Percentiles rank a stretch among this genome's conserved stretches.
phyloP scores from a whole-genome alignment of 2,797 vertebrate genomes.

The Meda fulgida region DNA sequence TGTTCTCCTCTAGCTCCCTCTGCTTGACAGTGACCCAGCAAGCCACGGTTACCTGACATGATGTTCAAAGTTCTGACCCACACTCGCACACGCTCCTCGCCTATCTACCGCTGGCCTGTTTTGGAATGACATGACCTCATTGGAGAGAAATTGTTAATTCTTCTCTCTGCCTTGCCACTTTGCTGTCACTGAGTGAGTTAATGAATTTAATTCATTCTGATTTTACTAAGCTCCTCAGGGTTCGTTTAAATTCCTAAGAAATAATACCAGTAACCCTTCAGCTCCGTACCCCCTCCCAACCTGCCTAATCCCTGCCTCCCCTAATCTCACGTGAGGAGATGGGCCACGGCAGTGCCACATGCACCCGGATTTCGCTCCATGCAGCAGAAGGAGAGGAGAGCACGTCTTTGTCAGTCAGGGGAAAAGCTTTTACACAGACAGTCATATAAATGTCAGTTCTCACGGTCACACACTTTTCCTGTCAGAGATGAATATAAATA shows the following conservation, averaged over 20 bases:
- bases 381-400: constrained; percentile 26
- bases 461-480: constrained; percentile 42
- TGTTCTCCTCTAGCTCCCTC: constrained; percentile 48
- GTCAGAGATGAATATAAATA: constrained; percentile 55
- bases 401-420: constrained; percentile 54
- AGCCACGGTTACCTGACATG: constrained; percentile 53
- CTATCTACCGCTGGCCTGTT: constrained; percentile 44
- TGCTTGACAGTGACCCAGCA: constrained; percentile 49
- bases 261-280: constrained; percentile 51
- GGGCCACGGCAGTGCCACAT: constrained; percentile 56
- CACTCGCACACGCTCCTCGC: constrained; percentile 16
- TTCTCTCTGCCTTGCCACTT: constrained; percentile 53
- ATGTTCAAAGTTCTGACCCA: constrained; percentile 51
- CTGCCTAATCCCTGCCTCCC: constrained; percentile 68
- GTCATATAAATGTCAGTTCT: constrained; percentile 59
- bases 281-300: constrained; percentile 47
- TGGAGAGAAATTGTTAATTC: constrained; percentile 59
- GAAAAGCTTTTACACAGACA: constrained; percentile 56
- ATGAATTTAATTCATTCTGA: constrained; percentile 72
- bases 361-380: constrained; percentile 42
- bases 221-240: constrained; percentile 68
- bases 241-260: constrained; percentile 66
- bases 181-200: constrained; percentile 61
- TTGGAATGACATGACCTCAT: constrained; percentile 56
- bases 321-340: constrained; percentile 67